Evolutionary conservation across 2,113 vertebrate genomes (phyloP).

Genomic region (Myotis yumanensis): DNA sequence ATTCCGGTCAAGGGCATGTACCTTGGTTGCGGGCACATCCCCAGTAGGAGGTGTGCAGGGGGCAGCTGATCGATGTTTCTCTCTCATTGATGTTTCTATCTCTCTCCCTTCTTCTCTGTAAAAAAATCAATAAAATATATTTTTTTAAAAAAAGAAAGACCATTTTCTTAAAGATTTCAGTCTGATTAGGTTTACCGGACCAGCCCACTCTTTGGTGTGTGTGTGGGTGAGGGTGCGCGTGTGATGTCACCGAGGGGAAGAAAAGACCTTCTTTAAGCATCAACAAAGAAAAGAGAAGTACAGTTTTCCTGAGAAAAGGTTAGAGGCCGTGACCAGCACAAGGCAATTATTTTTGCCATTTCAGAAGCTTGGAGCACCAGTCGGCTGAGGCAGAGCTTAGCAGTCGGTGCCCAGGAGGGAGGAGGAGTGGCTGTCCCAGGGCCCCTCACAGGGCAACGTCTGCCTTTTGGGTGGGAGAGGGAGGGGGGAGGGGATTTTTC

Average conservation of each 20-base stretch:
- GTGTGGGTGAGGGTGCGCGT: background rate
- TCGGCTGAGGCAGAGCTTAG: background rate
- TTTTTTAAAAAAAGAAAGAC: background rate
- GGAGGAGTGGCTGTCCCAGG: fast-evolving
- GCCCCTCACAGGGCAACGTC: background rate
- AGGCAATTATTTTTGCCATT: background rate
- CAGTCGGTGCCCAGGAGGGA: background rate
- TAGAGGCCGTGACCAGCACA: background rate
- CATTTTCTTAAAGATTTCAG: conserved; percentile 19
- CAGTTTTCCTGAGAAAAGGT: background rate
- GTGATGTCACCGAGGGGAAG: no score
- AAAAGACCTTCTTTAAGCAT: background rate
- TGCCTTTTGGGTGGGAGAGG: background rate
- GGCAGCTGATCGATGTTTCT: no score
- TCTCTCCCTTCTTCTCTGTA: no score
- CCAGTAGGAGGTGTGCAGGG: no score
- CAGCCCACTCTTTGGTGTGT: background rate
- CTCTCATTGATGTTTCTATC: no score
- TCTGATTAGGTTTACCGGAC: background rate
- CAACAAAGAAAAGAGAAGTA: background rate
- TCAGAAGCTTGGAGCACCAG: background rate
- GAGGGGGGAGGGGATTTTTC: background rate
- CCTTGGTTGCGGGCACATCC: no score
- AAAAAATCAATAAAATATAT: no score
- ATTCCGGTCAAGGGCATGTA: no score